Evolutionary conservation across 2,888 invertebrate genomes (phyloP).

Genomic region (Eueremaeus valkanovi): DNA sequence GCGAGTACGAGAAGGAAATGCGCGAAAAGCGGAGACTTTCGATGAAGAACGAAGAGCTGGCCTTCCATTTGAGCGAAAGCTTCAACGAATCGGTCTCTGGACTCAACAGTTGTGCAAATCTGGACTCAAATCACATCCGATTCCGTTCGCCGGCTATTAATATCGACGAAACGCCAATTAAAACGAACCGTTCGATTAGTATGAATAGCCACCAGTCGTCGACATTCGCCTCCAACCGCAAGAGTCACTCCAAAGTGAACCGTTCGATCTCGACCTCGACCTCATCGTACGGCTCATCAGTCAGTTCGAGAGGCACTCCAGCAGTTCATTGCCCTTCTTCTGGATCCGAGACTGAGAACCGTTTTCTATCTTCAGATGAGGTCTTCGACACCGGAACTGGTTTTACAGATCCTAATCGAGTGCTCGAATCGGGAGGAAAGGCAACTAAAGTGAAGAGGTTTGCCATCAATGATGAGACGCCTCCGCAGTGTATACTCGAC

Average conservation of each 20-base stretch:
- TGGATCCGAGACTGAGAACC: not conserved
- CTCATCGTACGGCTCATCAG: not conserved
- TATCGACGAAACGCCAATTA: not conserved
- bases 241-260: not conserved
- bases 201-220: not conserved
- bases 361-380: not conserved
- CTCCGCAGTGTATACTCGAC: constrained; percentile 37
- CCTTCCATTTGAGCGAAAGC: constrained; percentile 18
- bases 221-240: not conserved
- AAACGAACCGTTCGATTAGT: constrained; percentile 8
- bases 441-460: not conserved
- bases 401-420: not conserved
- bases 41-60: constrained; percentile 29
- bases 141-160: constrained; percentile 17
- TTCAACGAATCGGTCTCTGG: not conserved
- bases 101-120: not conserved
- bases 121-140: not conserved
- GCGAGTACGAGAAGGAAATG: not conserved
- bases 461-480: not conserved
- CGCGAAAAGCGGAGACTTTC: constrained; percentile 27
- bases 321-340: not conserved
- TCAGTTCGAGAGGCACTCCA: not conserved
- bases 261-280: not conserved
- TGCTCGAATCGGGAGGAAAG: not conserved
- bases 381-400: not conserved